Evolutionary conservation across 1,140 invertebrate species (phyloP), one percentile per base, ranked within the genome.

Genomic region (Dreissena polymorpha): DNA sequence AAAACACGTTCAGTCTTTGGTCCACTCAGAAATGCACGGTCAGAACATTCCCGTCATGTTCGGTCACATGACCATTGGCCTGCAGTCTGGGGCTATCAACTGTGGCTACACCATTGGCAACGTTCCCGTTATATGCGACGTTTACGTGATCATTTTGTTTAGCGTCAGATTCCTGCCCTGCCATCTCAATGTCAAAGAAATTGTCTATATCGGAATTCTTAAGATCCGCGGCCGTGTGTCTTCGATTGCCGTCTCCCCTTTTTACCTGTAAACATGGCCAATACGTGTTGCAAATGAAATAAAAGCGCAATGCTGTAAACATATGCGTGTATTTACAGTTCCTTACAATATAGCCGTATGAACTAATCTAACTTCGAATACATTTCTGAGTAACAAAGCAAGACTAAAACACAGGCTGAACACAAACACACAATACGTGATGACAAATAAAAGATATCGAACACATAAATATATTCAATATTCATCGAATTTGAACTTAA

Each of bases 181-280:
- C 23, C 57, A 82, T 49, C 60, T 82, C 79, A 21, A 82, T 68
- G 18, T 82, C 79, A 27, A 82, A 82, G 53, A 55, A 73, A 16
- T 73, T 49, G 23, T 80, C 50, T 25, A 80, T 49, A 18, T 74
- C 70, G 12, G 21, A n/a, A 29, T 73, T 27, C 25, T 25, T 13
- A 65, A 82, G 10, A 14, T 82, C 79, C 13, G 53, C 71, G 25
- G 79, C 79, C 25, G 79, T 82, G 49, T 82, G 79, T 13, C 60
- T 53, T 49, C 63, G 63, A 64, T 71, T 69, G 16, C 14, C 23
- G 21, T 71, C 68, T 14, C 29, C 13, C 23, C 50, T n/a, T 23
- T 71, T 64, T 12, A 71, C 72, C 78, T 80, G 69, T 23, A 80
- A 71, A 14, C 14, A 39, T 29, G 10, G 21, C 18, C 14, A 49